Percentiles rank a stretch among this genome's conserved stretches.
Evolutionary conservation across 2,113 vertebrate species (phyloP).

Genomic region (Mellivora capensis): DNA sequence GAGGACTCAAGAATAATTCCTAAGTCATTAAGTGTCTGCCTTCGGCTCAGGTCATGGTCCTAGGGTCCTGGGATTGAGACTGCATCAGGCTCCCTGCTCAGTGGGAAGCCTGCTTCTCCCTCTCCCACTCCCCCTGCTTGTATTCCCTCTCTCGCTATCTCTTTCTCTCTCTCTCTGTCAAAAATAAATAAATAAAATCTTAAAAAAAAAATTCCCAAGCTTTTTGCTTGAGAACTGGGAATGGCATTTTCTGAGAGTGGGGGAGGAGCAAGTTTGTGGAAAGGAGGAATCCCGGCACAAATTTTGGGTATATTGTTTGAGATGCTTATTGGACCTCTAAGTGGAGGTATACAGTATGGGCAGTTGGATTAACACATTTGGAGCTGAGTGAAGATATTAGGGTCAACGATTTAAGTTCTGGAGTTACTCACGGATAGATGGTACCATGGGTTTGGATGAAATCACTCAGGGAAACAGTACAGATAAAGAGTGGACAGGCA

Average conservation of each 20-base stretch:
- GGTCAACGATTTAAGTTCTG: background rate
- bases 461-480: no score
- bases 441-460: background rate
- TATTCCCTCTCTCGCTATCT: no score
- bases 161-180: no score
- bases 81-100: no score
- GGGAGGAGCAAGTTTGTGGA: background rate
- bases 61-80: no score
- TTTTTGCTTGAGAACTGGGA: background rate
- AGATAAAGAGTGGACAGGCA: background rate
- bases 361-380: background rate
- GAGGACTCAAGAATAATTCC: background rate
- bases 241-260: background rate
- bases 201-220: no score
- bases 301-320: background rate
- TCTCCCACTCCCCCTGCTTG: no score
- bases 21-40: no score
- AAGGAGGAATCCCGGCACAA: background rate
- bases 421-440: background rate
- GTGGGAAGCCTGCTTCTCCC: no score
- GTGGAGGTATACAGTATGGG: background rate
- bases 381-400: background rate
- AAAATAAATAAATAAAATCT: no score
- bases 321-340: background rate
- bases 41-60: no score